Percentiles rank a stretch among this genome's conserved stretches.
These are phyloP conservation scores for Salminus brasiliensis DNA, from an alignment of 2,113 vertebrate species.

Conservation along the genomic window DNA sequence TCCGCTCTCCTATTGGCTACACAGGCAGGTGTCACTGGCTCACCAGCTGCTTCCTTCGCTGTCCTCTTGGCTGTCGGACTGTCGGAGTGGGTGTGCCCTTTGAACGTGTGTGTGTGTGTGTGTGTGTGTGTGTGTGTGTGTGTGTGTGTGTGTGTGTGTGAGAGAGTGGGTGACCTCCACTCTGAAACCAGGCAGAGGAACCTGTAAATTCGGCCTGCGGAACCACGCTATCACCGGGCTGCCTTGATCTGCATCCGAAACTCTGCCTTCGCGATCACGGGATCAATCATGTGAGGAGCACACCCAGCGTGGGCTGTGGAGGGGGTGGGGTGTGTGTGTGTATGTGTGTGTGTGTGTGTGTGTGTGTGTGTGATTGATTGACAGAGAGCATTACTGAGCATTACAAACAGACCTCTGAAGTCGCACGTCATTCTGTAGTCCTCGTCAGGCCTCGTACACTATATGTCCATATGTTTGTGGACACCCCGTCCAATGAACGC, in stretches of 20 bases:
- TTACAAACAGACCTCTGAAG: no score
- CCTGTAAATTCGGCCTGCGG: background rate
- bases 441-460: no score
- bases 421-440: no score
- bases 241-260: slow-evolving; percentile 30
- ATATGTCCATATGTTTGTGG: no score
- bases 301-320: background rate
- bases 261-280: background rate
- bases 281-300: slow-evolving; percentile 1
- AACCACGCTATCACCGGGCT: slow-evolving; percentile 31
- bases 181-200: background rate
- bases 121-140: no score
- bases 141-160: no score
- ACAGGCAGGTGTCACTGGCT: background rate
- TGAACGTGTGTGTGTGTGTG: background rate
- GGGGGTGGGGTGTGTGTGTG: slow-evolving; percentile 55
- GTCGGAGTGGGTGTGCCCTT: background rate
- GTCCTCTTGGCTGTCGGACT: background rate
- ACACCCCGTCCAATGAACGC: no score
- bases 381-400: slow-evolving; percentile 24
- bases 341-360: no score
- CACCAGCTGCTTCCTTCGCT: background rate
- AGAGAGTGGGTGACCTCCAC: no score
- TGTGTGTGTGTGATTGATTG: slow-evolving; percentile 40
- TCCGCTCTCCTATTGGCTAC: background rate